phyloP scores from a whole-genome alignment of 2,797 vertebrate genomes.

The Staurois parvus region DNA sequence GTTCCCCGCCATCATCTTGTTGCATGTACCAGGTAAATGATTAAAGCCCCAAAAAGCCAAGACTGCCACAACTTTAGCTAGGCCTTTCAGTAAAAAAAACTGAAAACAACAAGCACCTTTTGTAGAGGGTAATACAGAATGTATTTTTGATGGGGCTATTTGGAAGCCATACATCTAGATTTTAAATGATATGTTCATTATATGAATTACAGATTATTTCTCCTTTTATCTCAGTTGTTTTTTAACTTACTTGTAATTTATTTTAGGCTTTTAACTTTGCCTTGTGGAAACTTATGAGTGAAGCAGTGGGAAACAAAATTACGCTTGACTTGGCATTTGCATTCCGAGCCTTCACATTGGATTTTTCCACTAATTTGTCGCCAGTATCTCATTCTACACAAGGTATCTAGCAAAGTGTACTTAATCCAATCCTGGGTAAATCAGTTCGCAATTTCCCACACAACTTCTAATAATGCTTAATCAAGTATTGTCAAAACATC shows the following conservation, averaged over 20 bases:
- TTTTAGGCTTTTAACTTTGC: constrained; percentile 84
- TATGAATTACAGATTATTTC: neutral
- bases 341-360: constrained; percentile 75
- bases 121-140: no score
- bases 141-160: no score
- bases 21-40: no score
- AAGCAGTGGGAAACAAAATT: constrained; percentile 71
- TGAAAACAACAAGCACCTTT: no score
- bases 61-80: no score
- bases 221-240: no score
- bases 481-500: neutral
- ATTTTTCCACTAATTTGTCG: constrained; percentile 63
- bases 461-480: neutral
- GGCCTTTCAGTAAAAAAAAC: no score
- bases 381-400: neutral
- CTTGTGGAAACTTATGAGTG: constrained; percentile 79
- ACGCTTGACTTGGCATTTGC: constrained; percentile 73
- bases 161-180: no score
- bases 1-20: no score
- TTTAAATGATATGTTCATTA: no score
- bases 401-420: constrained; percentile 12
- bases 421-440: neutral
- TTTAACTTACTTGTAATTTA: neutral
- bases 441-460: neutral
- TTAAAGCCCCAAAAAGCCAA: no score